These are phyloP conservation scores for Pandion haliaetus DNA, from an alignment of 2,113 vertebrate genomes.

Conservation along the genomic window DNA sequence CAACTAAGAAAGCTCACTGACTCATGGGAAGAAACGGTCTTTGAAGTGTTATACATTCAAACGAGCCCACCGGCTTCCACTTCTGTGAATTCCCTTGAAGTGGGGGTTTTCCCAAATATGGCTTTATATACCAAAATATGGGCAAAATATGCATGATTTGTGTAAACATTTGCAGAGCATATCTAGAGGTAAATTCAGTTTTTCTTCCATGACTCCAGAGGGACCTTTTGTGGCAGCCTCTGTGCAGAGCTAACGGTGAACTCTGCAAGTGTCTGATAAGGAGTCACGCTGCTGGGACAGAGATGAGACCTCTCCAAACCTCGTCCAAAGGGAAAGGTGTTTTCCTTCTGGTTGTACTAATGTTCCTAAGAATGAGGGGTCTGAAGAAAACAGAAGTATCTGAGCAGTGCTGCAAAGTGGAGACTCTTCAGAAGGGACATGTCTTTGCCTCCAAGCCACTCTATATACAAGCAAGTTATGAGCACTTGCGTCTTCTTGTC, in stretches of 20 bases:
- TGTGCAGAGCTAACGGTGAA: neutral
- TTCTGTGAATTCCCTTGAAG: neutral
- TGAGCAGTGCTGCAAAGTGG: neutral
- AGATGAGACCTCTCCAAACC: neutral
- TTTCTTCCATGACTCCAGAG: neutral
- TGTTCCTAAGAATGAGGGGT: no score
- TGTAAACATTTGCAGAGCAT: neutral
- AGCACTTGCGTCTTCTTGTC: neutral
- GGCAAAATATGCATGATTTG: neutral
- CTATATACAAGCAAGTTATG: neutral
- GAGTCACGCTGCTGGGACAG: neutral
- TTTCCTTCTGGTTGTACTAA: neutral
- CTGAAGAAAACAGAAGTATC: neutral
- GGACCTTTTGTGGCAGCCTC: neutral
- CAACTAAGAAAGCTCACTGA: neutral
- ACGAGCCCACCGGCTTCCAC: neutral
- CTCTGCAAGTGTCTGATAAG: neutral
- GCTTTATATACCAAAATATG: neutral
- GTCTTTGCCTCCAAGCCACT: neutral
- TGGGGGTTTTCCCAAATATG: neutral
- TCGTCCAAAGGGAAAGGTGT: neutral
- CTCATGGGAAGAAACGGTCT: neutral
- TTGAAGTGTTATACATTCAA: neutral
- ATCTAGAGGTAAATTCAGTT: neutral
- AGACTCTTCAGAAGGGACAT: neutral